Base-by-base conservation (phyloP, 2,888 invertebrate genomes). In the Cryptocheilus praepositus region DNA sequence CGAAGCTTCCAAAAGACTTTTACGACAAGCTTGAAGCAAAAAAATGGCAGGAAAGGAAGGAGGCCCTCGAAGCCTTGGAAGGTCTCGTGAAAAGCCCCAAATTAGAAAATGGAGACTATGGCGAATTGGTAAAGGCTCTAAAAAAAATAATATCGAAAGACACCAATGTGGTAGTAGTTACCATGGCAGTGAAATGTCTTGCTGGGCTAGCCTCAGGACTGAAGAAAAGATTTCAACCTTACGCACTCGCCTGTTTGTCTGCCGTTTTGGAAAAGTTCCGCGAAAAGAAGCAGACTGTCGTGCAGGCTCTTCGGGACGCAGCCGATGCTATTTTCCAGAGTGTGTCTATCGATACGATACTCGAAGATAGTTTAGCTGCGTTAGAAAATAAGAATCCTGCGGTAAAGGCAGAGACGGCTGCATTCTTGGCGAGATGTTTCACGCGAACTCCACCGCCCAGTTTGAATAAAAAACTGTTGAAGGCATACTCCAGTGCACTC, bases 31-130 rank as follows among this genome's bases (percentile, higher is more conserved):
- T 96, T 3, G 97, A 99, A 82, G 96, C 96, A 0, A 98, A 97
- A 89, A 98, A 97, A 85, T 99, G 98, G 99, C 96, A 96, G 85
- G 96, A 98, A 65, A 91, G 99, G 28, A 98, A 98, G 86, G 98
- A 98, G 86, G 95, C 95, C 0, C 88, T 99, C 15, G 98, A 98
- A 80, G 91, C 91, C 0, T 87, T 98, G 13, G 96, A 97, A 74
- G 92, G 92, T 74, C 89, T 98, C 19, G 86, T 96, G 11, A 94
- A 95, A 79, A 92, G 92, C 85, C 97, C 96, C 0, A 97, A 95
- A 87, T 88, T 99, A 54, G 97, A 97, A 85, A 93, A 93, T 76
- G 98, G 98, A 0, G 98, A 99, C 84, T 99, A 97, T 89, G 96
- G 95, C 0, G 96, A 97, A 81, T 85, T 98, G 59, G 94, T 98